Conservation (phyloP, 2,113 vertebrate species). For the Typhlomys cinereus region DNA sequence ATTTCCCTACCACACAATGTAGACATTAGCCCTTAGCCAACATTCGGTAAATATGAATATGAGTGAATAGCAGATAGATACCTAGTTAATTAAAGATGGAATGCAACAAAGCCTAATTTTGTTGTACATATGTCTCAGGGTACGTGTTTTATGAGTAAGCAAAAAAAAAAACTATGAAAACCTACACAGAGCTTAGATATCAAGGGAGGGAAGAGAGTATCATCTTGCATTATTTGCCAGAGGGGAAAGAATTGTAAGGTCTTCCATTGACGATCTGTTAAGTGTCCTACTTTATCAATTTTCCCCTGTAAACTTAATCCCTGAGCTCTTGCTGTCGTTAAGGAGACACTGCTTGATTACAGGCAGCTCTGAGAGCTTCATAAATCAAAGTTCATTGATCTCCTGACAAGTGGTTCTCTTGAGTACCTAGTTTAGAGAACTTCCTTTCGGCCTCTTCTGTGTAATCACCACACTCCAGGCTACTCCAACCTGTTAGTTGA, state of each 20-base stretch:
- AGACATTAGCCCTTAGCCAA: background rate
- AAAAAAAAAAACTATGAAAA: background rate
- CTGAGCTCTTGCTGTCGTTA: background rate
- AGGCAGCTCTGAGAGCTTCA: constrained; percentile 17
- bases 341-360: constrained; percentile 9
- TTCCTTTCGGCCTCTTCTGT: constrained; percentile 31
- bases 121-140: background rate
- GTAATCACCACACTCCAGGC: constrained; percentile 42
- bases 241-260: background rate
- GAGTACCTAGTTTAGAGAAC: constrained; percentile 49
- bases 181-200: background rate
- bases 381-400: constrained; percentile 41
- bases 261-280: background rate
- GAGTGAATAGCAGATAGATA: background rate
- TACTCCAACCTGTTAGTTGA: constrained; percentile 11
- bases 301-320: background rate
- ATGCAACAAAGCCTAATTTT: background rate
- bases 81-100: background rate
- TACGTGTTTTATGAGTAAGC: background rate
- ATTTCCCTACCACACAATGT: background rate
- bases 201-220: background rate
- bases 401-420: constrained; percentile 51
- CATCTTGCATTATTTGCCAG: background rate
- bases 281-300: background rate
- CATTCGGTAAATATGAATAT: background rate